A percentile compares a stretch with the other conserved stretches of the same genome.
These are phyloP conservation scores for Eolophus roseicapilla DNA, from an alignment of 2,113 vertebrate genomes.

Conservation along the genomic window DNA sequence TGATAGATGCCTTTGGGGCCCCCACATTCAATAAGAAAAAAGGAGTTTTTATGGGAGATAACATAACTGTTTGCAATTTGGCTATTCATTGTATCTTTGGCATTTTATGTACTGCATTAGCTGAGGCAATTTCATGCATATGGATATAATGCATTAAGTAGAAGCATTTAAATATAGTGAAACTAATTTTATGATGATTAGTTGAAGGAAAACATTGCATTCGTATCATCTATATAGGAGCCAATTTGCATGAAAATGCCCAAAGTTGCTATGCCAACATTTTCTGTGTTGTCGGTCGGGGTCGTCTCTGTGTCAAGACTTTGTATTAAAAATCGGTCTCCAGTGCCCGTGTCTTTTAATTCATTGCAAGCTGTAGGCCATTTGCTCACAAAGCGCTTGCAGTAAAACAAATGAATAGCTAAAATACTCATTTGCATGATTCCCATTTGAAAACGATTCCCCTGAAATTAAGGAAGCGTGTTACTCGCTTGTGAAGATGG, in stretches of 20 bases:
- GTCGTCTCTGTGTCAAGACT: slow-evolving; percentile 87
- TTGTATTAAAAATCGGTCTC: slow-evolving; percentile 89
- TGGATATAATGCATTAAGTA: slow-evolving; percentile 97
- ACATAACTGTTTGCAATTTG: slow-evolving; percentile 92
- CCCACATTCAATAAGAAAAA: slow-evolving; percentile 77
- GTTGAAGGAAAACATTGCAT: slow-evolving; percentile 87
- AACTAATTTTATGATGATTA: slow-evolving; percentile 99
- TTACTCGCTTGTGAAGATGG: slow-evolving; percentile 82
- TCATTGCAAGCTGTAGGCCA: slow-evolving; percentile 87
- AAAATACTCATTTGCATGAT: slow-evolving; percentile 91
- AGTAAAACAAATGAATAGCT: slow-evolving; percentile 93
- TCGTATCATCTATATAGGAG: slow-evolving; percentile 84
- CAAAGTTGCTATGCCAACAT: slow-evolving; percentile 89
- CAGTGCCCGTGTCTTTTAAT: slow-evolving; percentile 86
- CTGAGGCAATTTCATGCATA: slow-evolving; percentile 99
- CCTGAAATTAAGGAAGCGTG: slow-evolving; percentile 84
- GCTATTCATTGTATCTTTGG: slow-evolving; percentile 92
- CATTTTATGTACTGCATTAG: slow-evolving; percentile 98
- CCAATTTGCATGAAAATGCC: slow-evolving; percentile 87
- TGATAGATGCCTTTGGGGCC: slow-evolving; percentile 88
- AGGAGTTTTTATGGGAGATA: slow-evolving; percentile 90
- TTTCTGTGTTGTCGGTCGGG: slow-evolving; percentile 83
- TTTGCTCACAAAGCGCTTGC: slow-evolving; percentile 84
- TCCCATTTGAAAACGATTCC: slow-evolving; percentile 85
- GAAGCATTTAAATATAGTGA: slow-evolving; percentile 95